phyloP scores from a whole-genome alignment of 2,797 vertebrate species.

The Chloroceryle inda region DNA sequence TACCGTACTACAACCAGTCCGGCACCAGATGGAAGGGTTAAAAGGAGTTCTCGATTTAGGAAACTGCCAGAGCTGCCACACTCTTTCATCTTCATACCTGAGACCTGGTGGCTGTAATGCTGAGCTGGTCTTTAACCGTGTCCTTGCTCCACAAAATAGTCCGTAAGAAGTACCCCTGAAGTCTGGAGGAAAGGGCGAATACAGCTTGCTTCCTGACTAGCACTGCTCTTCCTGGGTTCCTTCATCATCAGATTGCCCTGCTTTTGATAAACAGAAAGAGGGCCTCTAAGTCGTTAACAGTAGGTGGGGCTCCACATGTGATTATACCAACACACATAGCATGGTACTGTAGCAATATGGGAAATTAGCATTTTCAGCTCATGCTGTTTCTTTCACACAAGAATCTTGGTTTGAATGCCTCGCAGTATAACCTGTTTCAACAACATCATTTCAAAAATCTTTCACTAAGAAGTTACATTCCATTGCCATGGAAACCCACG shows the following conservation, averaged over 20 bases:
- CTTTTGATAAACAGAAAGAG: background rate
- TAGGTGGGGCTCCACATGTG: background rate
- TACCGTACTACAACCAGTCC: rapidly evolving
- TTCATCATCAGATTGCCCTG: background rate
- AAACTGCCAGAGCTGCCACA: background rate
- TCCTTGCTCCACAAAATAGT: background rate
- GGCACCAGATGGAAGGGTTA: background rate
- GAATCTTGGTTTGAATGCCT: conserved; percentile 27
- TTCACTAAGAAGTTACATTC: conserved; percentile 11
- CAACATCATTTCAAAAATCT: background rate
- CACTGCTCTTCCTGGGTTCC: background rate
- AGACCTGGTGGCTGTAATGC: background rate
- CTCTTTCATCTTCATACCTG: background rate
- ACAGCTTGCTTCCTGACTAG: background rate
- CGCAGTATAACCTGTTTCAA: conserved; percentile 12
- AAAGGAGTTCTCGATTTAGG: background rate
- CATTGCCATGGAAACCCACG: conserved; percentile 31
- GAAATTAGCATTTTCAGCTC: conserved; percentile 14
- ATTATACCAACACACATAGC: background rate
- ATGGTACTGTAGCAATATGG: background rate
- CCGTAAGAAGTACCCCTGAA: background rate
- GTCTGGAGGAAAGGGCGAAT: background rate
- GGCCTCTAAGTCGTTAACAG: background rate
- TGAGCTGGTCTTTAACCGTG: background rate
- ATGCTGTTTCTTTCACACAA: conserved; percentile 43